Base-by-base conservation (phyloP, 2,888 invertebrate species). In the Trachelus iudaicus region DNA sequence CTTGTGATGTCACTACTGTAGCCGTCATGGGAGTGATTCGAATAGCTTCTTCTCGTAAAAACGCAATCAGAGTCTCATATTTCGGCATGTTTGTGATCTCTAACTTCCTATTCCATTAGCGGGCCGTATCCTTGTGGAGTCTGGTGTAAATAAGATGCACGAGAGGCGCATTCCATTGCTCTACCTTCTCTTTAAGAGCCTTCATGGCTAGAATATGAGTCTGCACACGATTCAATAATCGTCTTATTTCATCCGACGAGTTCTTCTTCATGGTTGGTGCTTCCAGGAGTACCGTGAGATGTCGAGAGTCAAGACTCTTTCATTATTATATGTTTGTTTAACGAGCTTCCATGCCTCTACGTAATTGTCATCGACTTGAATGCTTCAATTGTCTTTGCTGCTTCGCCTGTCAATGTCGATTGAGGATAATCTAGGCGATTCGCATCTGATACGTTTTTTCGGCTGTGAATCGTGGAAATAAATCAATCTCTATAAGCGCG, bases 41-140 rank as follows among this genome's bases (percentile, higher is more conserved):
- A 33, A n/a, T 71, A 12, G 77, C 75, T 40, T 77, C 69, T 31
- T 75, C 77, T 34, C 75, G 33, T 1, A 77, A 33, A 75, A 75
- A 77, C 6, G 30, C 56, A 13, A 56, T 15, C 6, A 69, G 13
- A 11, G 31, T 40, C 13, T 40, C 79, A 34, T 74, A 74, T 23
- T 33, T 75, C 1, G 73, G 76, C n/a, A 76, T 76, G 34, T 56
- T 69, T 30, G 15, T 73, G 4, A 37, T 69, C 30, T 76, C 13
- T 74, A 73, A n/a, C 71, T 34, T 69, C 31, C 76, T 73, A 34
- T 76, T 79, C 76, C 74, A 79, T 73, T 79, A 75, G 34, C 71
- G 34, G 11, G 76, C 79, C 35, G 79, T 79, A 35, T 79, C 76
- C 69, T 76, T 79, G 56, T 79, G 56, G 34, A 79, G 34, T 73